These are phyloP conservation scores for Theropithecus gelada DNA, from an alignment of 2,113 vertebrate species.

Conservation along the genomic window DNA sequence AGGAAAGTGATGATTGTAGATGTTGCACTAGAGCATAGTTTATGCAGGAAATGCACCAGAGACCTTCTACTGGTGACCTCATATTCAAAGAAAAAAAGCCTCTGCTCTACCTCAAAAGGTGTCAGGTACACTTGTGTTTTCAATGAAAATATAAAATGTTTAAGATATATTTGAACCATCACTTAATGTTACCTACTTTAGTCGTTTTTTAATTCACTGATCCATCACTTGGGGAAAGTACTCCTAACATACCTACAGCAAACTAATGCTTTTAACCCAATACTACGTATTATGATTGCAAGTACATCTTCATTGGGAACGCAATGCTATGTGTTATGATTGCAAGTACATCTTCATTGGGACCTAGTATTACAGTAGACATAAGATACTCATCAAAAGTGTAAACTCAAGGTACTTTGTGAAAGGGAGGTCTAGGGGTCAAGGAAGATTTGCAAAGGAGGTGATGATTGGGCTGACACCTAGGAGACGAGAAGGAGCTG, in stretches of 20 bases:
- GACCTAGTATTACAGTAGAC: not conserved
- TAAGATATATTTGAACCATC: not conserved
- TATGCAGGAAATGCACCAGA: not conserved
- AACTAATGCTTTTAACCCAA: not conserved
- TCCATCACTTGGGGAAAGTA: not conserved
- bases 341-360: no score
- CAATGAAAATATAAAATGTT: not conserved
- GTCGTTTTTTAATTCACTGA: not conserved
- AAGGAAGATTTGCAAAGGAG: not conserved
- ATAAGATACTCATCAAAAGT: not conserved
- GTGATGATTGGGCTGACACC: not conserved
- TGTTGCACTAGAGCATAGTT: fast-evolving
- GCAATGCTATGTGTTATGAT: not conserved
- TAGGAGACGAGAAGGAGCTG: not conserved
- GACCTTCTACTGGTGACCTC: not conserved
- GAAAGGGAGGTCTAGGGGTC: not conserved
- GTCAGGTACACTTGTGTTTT: not conserved
- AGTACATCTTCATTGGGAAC: not conserved
- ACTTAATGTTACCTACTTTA: not conserved
- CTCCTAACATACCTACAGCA: not conserved
- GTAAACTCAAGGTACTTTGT: not conserved
- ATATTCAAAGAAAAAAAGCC: not conserved
- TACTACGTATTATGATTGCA: not conserved
- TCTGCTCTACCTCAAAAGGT: not conserved
- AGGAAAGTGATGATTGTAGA: not conserved